Evolutionary conservation across 2,797 vertebrate species (phyloP).

Genomic region (Simalia tracyae): DNA sequence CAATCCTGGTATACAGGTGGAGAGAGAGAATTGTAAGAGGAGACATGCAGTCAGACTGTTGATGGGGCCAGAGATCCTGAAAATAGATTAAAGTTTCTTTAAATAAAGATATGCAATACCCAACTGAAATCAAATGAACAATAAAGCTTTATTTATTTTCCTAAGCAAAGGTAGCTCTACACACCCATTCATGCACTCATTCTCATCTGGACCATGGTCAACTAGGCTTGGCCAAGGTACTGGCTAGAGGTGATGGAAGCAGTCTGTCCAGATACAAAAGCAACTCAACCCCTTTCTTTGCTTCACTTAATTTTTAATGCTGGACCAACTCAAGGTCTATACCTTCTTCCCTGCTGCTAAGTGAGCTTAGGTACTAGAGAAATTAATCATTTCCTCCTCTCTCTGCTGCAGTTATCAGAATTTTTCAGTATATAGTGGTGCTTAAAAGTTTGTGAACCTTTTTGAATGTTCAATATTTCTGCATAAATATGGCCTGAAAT

Average conservation of each 20-base stretch:
- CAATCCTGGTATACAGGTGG: neutral
- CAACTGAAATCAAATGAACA: neutral
- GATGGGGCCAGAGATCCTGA: neutral
- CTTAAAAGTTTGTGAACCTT: neutral
- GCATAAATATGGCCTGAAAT: neutral
- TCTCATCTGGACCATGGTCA: neutral
- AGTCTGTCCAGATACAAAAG: neutral
- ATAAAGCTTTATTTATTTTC: neutral
- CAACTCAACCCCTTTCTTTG: neutral
- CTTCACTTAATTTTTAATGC: neutral
- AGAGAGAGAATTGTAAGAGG: neutral
- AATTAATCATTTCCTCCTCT: neutral
- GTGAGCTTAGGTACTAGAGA: neutral
- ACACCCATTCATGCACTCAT: neutral
- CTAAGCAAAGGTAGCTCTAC: neutral
- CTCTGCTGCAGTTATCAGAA: neutral
- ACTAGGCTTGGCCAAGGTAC: neutral
- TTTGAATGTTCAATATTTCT: neutral
- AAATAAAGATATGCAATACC: neutral
- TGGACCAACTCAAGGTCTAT: neutral
- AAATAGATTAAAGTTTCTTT: neutral
- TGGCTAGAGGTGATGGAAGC: neutral
- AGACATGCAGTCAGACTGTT: neutral
- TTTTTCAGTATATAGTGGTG: neutral
- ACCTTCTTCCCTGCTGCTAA: neutral